Conservation (phyloP, 1,140 invertebrate genomes). For the Drosophila fuyamai region DNA sequence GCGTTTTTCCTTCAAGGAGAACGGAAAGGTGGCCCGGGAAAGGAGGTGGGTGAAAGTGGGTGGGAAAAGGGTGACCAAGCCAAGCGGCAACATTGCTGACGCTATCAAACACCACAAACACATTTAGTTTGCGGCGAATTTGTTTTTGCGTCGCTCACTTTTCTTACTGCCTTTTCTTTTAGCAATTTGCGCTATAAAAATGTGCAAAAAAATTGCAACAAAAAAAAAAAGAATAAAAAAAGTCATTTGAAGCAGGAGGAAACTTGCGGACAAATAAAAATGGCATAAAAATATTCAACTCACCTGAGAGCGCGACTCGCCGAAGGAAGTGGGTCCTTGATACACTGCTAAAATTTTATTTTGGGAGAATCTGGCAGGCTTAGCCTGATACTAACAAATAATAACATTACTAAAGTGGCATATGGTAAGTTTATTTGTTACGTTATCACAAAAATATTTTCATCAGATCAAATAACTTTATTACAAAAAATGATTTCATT, state of each 20-base stretch:
- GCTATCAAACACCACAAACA: constrained; percentile 70
- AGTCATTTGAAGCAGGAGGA: constrained; percentile 4
- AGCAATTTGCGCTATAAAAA: constrained; percentile 47
- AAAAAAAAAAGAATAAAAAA: constrained; percentile 21
- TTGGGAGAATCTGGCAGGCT: too few species aligned
- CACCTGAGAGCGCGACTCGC: constrained; percentile 20
- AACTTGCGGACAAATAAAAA: constrained; percentile 41
- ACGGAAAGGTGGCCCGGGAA: constrained; percentile 12
- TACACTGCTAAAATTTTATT: background rate
- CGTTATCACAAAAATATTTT: too few species aligned
- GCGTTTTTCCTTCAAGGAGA: constrained; percentile 16
- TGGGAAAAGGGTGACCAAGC: constrained; percentile 3
- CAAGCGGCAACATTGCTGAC: constrained; percentile 33
- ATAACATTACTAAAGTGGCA: too few species aligned
- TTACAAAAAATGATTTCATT: too few species aligned
- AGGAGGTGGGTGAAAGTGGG: background rate
- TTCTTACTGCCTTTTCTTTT: constrained; percentile 5
- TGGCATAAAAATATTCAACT: constrained; percentile 56
- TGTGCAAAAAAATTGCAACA: constrained; percentile 43
- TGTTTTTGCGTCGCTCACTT: constrained; percentile 51
- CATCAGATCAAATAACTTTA: too few species aligned
- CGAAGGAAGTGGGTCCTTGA: background rate
- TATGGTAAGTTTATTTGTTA: too few species aligned
- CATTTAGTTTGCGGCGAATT: constrained; percentile 74
- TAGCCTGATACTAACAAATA: too few species aligned